These are phyloP conservation scores for Deilephila elpenor DNA, from an alignment of 2,888 invertebrate species.

Conservation along the genomic window DNA sequence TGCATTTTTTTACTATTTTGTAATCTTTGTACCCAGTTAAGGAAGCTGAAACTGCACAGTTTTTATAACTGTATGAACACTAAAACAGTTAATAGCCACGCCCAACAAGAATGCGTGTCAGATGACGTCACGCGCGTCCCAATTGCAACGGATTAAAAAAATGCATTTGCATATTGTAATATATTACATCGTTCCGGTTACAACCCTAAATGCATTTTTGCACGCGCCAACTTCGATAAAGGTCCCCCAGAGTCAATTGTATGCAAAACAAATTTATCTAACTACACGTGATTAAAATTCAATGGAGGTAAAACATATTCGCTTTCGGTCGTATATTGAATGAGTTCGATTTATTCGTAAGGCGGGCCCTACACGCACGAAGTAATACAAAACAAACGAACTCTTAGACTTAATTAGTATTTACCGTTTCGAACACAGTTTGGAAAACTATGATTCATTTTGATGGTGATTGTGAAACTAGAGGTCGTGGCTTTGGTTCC, in stretches of 20 bases:
- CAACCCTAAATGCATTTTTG: conserved; percentile 62
- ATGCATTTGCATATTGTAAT: conserved; percentile 40
- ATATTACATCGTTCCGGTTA: conserved; percentile 41
- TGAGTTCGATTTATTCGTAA: conserved; percentile 40
- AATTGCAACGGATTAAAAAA: conserved; percentile 46
- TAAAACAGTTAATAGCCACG: neutral
- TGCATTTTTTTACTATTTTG: too few relatives aligned
- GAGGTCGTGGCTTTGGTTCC: too few relatives aligned
- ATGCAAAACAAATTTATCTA: conserved; percentile 67
- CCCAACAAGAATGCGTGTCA: conserved; percentile 26
- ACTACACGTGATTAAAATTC: conserved; percentile 54
- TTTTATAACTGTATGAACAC: neutral
- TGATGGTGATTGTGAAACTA: too few relatives aligned
- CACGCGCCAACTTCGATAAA: conserved; percentile 60
- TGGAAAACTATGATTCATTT: too few relatives aligned
- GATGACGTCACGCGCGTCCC: conserved; percentile 25
- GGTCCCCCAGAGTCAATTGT: conserved; percentile 60
- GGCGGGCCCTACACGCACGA: neutral
- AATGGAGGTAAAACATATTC: conserved; percentile 34
- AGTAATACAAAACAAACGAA: too few relatives aligned
- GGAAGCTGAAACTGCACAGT: neutral
- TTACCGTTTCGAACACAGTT: too few relatives aligned
- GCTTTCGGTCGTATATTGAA: conserved; percentile 47
- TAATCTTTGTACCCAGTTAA: too few relatives aligned
- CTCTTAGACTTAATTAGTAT: too few relatives aligned